phyloP scores from a whole-genome alignment of 2,797 vertebrate species.

The Dryobates pubescens region DNA sequence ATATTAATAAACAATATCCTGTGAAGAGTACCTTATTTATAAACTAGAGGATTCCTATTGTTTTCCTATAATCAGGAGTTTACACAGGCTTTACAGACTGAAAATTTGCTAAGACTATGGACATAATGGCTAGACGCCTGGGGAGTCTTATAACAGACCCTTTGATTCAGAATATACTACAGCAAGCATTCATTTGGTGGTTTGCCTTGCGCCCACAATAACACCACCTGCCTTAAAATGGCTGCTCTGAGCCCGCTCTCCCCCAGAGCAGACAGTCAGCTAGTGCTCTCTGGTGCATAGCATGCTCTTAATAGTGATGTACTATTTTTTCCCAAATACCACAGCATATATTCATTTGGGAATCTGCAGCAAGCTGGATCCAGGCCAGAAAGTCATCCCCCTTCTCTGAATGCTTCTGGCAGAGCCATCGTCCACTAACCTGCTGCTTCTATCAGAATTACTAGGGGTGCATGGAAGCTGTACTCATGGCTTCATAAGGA shows the following conservation, averaged over 20 bases:
- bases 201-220: constrained; percentile 39
- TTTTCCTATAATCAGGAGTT: background rate
- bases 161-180: constrained; percentile 17
- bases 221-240: constrained; percentile 57
- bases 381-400: background rate
- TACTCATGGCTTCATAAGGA: background rate
- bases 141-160: constrained; percentile 15
- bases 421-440: background rate
- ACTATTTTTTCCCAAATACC: constrained; percentile 35
- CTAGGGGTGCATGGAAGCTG: background rate
- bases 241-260: constrained; percentile 30
- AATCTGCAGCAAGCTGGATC: background rate
- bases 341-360: constrained; percentile 22
- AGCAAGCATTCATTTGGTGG: constrained; percentile 26
- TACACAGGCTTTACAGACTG: background rate
- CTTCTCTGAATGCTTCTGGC: background rate
- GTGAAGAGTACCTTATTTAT: background rate
- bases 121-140: background rate
- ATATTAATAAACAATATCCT: background rate
- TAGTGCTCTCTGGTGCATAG: constrained; percentile 15
- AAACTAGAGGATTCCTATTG: background rate
- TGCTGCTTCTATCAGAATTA: background rate
- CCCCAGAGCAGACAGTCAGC: background rate
- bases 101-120: background rate
- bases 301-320: background rate